phyloP scores from a whole-genome alignment of 2,797 vertebrate genomes.

The Notolepis coatsorum region DNA sequence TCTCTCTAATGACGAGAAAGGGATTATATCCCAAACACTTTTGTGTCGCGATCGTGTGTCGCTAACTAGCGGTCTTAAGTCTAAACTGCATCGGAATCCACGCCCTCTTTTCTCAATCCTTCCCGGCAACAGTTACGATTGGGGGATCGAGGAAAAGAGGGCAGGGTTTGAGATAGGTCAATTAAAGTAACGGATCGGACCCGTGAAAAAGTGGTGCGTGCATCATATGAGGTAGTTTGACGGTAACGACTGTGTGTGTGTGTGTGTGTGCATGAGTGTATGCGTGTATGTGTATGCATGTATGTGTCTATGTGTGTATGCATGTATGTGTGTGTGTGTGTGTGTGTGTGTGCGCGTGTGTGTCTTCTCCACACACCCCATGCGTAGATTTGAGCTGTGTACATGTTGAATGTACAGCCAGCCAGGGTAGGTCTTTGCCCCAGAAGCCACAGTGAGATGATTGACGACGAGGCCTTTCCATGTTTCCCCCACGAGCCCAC shows the following conservation, averaged over 20 bases:
- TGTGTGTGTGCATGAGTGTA: slow-evolving; percentile 20
- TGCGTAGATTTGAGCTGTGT: slow-evolving; percentile 27
- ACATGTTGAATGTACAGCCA: slow-evolving; percentile 49
- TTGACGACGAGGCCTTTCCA: slow-evolving; percentile 38
- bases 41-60: too few species aligned
- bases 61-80: too few species aligned
- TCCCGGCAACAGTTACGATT: too few species aligned
- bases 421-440: slow-evolving; percentile 34
- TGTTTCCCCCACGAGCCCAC: slow-evolving; percentile 26
- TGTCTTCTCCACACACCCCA: slow-evolving; percentile 9
- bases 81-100: too few species aligned
- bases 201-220: too few species aligned
- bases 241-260: slow-evolving; percentile 44
- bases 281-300: not conserved
- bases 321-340: not conserved
- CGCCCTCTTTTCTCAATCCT: too few species aligned
- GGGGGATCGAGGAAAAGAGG: too few species aligned
- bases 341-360: not conserved
- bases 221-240: too few species aligned
- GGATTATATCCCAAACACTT: too few species aligned
- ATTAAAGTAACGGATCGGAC: too few species aligned
- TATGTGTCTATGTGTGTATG: not conserved
- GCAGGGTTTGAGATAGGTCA: too few species aligned
- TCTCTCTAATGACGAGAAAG: too few species aligned
- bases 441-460: slow-evolving; percentile 58